phyloP scores from a whole-genome alignment of 2,797 vertebrate species.

The Ataeniobius toweri region DNA sequence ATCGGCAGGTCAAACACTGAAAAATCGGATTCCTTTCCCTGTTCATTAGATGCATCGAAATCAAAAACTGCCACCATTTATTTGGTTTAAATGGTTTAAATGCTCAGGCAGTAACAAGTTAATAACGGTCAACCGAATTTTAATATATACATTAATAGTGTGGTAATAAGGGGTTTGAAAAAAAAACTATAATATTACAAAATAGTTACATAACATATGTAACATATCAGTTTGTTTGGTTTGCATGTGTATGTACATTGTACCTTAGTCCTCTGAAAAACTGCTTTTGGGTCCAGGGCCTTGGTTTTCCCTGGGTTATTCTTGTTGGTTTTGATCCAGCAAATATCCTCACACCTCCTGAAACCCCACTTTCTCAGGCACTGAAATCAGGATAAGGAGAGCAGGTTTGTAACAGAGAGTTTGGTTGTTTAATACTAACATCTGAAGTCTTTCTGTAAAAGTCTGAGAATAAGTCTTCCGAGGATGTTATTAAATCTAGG shows the following conservation, averaged over 20 bases:
- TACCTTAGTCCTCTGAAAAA: constrained; percentile 99
- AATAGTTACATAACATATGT: neutral
- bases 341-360: constrained; percentile 97
- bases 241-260: neutral
- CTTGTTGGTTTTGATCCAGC: constrained; percentile 99
- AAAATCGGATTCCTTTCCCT: neutral
- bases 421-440: neutral
- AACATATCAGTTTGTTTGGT: neutral
- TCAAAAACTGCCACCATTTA: neutral
- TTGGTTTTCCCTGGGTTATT: constrained; percentile 98
- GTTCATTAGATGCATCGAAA: neutral
- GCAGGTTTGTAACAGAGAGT: neutral
- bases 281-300: constrained; percentile 95
- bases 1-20: neutral
- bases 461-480: no score
- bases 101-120: neutral
- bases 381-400: constrained; percentile 63
- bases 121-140: neutral
- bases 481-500: neutral
- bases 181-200: neutral
- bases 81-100: no score
- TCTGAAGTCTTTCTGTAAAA: neutral
- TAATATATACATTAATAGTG: neutral
- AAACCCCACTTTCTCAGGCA: constrained; percentile 98
- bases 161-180: neutral